Evolutionary conservation across 1,140 invertebrate genomes (phyloP), one percentile per base, ranked within the genome.

Genomic region (Octopus bimaculoides): DNA sequence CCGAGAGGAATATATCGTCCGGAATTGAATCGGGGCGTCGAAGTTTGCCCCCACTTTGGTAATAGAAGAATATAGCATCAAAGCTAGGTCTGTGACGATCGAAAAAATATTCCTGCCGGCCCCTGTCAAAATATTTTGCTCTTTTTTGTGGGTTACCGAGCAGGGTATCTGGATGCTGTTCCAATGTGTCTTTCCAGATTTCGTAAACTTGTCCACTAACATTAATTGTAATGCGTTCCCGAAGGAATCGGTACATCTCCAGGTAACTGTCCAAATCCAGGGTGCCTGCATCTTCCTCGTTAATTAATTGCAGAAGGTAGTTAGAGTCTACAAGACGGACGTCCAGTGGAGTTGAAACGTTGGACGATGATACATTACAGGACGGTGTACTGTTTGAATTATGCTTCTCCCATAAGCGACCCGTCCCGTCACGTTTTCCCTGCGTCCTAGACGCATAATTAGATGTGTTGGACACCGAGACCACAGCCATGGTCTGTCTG

Each of bases 121-220:
- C 80, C 61, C 83, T 84, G 81, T 91, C 89, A 81, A 87, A 91
- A 83, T 85, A 90, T 81, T 87, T 85, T 52, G 84, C 82, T 66
- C 89, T 79, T 81, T 89, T 89, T 73, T 85, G 56, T 4, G 88
- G 87, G 81, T 88, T 96, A 83, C 98, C 98, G 86, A 99, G 93
- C 87, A 99, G 93, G 85, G 97, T 98, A 91, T 98, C 96, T 86
- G 98, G 98, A 92, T 98, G 99, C 92, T 97, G 96, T 91, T 99
- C 97, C 86, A 99, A 92, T 86, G 97, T 98, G 89, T 96, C 93
- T 87, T 98, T 93, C 92, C 97, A 97, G 85, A 97, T 99, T 92
- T 99, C 98, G 93, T 98, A 99, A 92, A 96, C 94, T 91, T 98
- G 93, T 84, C 98, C 98, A 91, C 97, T 98, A 90, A 98, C 97